phyloP scores from a whole-genome alignment of 2,888 invertebrate species.

The Tipula lateralis region DNA sequence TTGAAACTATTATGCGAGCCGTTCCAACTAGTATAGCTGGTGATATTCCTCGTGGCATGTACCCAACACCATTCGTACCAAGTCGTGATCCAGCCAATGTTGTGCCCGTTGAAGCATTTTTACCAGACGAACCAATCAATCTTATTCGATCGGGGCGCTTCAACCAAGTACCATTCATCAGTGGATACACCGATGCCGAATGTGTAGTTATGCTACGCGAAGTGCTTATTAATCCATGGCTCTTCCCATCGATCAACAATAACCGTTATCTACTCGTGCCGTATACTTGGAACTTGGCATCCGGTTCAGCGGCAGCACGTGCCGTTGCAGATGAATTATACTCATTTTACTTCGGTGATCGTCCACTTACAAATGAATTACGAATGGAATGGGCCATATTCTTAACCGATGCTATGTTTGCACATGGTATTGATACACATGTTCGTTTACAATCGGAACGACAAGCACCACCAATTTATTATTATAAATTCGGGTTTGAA shows the following conservation, averaged over 20 bases:
- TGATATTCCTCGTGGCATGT: constrained; percentile 32
- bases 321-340: constrained; percentile 30
- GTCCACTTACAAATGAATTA: not conserved
- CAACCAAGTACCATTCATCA: constrained; percentile 35
- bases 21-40: constrained; percentile 6
- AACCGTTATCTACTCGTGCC: constrained; percentile 32
- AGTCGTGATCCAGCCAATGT: constrained; percentile 31
- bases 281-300: constrained; percentile 30
- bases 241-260: constrained; percentile 27
- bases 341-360: constrained; percentile 33
- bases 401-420: constrained; percentile 33
- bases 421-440: constrained; percentile 32
- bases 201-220: constrained; percentile 32
- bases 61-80: constrained; percentile 33
- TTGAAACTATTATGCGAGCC: not conserved
- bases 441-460: constrained; percentile 32
- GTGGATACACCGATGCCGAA: constrained; percentile 33
- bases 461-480: constrained; percentile 32
- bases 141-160: constrained; percentile 32
- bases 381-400: constrained; percentile 31
- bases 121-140: constrained; percentile 32
- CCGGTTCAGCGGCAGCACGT: not conserved
- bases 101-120: constrained; percentile 30
- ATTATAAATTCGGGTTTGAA: constrained; percentile 33
- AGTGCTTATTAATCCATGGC: not conserved